Conservation (phyloP, 2,888 invertebrate species). For the Osmoderma eremita region DNA sequence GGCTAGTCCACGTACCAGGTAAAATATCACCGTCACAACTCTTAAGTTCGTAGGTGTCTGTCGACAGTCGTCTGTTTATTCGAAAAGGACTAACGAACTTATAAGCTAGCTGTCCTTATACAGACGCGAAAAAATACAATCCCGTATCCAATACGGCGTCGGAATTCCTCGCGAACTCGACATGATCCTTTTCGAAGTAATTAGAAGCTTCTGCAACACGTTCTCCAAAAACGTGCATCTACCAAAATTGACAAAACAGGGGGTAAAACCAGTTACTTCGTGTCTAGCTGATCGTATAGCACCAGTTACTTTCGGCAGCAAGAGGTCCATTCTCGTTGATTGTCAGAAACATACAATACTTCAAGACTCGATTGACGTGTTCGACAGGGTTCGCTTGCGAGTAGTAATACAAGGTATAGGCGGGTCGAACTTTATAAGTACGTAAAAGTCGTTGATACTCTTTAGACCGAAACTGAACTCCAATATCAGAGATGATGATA, state of each 20-base stretch:
- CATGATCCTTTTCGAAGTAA: not conserved
- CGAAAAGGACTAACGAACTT: not conserved
- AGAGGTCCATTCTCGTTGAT: not conserved
- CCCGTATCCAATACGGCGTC: not conserved
- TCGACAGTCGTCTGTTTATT: not conserved
- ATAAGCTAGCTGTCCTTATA: not conserved
- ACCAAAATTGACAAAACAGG: conserved; percentile 47
- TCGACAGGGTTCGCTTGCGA: not conserved
- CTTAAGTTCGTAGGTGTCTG: not conserved
- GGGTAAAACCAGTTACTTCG: conserved; percentile 44
- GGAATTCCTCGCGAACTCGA: not conserved
- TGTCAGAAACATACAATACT: not conserved
- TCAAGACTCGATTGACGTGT: not conserved
- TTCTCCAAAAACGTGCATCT: not conserved
- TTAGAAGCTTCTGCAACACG: not conserved
- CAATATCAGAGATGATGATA: not conserved
- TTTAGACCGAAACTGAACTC: conserved; percentile 4
- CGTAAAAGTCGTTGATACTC: not conserved
- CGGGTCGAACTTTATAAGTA: not conserved
- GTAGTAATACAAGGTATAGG: not conserved
- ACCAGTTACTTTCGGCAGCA: conserved; percentile 44
- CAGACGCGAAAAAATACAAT: not conserved
- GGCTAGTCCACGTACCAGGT: not conserved
- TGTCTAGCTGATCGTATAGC: conserved; percentile 46
- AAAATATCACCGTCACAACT: not conserved